Evolutionary conservation across 2,113 vertebrate species (phyloP).

Genomic region (Delphinapterus leucas): DNA sequence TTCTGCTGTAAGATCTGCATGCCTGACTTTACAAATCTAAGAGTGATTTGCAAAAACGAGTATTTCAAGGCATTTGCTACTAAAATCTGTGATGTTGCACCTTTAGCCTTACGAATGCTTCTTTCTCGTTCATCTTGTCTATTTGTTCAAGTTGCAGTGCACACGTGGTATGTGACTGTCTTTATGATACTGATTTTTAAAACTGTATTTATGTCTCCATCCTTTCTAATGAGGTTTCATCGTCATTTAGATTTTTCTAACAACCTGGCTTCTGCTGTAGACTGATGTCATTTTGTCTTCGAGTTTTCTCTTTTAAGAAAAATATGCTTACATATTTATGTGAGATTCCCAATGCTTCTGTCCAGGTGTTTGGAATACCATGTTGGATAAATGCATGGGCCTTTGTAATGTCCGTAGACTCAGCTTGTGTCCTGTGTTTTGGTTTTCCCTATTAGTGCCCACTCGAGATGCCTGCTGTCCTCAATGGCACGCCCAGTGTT

Average conservation of each 20-base stretch:
- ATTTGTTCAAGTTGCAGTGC: constrained; percentile 54
- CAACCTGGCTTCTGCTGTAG: constrained; percentile 52
- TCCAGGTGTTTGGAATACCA: constrained; percentile 46
- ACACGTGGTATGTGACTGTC: constrained; percentile 64
- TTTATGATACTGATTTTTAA: constrained; percentile 50
- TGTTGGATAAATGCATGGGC: constrained; percentile 64
- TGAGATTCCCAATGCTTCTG: constrained; percentile 67
- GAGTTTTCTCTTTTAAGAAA: constrained; percentile 66
- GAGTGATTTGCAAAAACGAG: constrained; percentile 79
- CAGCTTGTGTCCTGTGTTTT: constrained; percentile 44
- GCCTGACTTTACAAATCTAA: constrained; percentile 80
- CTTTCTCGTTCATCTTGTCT: constrained; percentile 71
- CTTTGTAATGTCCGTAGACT: constrained; percentile 40
- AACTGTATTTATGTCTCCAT: constrained; percentile 61
- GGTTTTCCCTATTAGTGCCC: constrained; percentile 63
- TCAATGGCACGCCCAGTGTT: not conserved
- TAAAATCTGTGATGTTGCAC: constrained; percentile 82
- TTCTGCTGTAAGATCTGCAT: constrained; percentile 79
- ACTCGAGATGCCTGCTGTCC: constrained; percentile 47
- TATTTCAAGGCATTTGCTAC: constrained; percentile 85
- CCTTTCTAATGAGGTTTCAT: constrained; percentile 71
- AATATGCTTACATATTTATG: not conserved
- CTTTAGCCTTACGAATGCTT: constrained; percentile 90
- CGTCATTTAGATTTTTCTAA: constrained; percentile 53
- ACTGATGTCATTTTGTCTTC: constrained; percentile 56